phyloP scores from a whole-genome alignment of 2,888 invertebrate species.

The Tiliacea citrago region DNA sequence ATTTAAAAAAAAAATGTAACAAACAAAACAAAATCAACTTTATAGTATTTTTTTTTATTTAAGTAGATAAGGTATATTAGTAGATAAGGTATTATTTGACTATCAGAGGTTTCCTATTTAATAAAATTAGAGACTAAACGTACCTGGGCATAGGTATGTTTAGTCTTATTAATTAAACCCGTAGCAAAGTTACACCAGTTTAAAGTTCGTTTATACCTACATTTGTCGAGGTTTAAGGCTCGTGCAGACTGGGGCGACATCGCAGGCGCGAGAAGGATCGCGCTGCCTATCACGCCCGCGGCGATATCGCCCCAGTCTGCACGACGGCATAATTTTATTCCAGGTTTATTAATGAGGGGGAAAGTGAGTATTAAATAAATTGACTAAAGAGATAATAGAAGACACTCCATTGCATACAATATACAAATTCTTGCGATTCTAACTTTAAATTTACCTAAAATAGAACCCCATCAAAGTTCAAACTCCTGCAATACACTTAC shows the following conservation, averaged over 20 bases:
- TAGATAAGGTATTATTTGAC: neutral
- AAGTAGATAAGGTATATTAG: neutral
- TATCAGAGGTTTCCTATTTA: neutral
- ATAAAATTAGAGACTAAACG: neutral
- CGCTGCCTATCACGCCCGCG: no score
- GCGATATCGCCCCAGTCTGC: no score
- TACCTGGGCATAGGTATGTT: neutral
- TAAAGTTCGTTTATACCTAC: neutral
- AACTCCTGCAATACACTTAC: slow-evolving; percentile 3
- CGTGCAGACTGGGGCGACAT: no score
- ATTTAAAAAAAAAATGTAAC: no score
- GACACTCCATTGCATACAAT: no score
- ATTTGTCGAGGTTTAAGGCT: neutral
- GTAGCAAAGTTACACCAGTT: neutral
- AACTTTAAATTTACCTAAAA: neutral
- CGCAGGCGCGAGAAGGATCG: no score
- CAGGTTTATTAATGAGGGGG: neutral
- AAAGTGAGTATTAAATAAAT: neutral
- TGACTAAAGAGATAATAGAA: neutral
- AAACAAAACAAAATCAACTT: no score
- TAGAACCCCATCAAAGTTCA: neutral
- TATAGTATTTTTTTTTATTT: neutral
- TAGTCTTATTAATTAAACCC: neutral
- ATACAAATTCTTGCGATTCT: neutral
- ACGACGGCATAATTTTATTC: neutral